These are phyloP conservation scores for Bombus consobrinus DNA, from an alignment of 1,140 invertebrate species.

Conservation along the genomic window DNA sequence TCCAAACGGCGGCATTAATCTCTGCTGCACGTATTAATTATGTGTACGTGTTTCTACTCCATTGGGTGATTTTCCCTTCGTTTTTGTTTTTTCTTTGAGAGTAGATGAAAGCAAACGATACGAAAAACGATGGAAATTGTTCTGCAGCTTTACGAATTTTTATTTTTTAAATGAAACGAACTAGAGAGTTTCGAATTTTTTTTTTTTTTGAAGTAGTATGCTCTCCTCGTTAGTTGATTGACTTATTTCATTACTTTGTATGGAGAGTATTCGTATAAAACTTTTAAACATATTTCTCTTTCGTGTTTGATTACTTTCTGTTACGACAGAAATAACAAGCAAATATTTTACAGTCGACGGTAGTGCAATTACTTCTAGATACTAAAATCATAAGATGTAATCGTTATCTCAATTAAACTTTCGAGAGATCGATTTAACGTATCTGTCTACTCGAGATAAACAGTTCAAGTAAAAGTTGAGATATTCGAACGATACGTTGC, in stretches of 20 bases:
- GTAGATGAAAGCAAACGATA: neutral
- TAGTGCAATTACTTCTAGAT: too few species aligned
- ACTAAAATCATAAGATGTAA: too few species aligned
- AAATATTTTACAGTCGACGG: too few species aligned
- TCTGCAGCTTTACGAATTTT: neutral
- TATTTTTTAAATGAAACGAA: neutral
- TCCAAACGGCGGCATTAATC: neutral
- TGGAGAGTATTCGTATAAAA: neutral
- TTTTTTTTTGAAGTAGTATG: neutral
- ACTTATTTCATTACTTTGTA: neutral
- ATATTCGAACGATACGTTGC: too few species aligned
- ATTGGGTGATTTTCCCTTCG: neutral
- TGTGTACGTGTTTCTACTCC: neutral
- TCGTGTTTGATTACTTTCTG: neutral
- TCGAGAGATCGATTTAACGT: too few species aligned
- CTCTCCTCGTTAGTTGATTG: neutral
- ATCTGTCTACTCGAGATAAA: too few species aligned
- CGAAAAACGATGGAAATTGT: neutral
- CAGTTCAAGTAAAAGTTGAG: too few species aligned
- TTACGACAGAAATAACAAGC: neutral
- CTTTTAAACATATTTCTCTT: neutral
- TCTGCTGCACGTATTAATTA: neutral
- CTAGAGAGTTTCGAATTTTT: too few species aligned
- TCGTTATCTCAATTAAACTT: too few species aligned
- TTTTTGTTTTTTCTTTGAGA: neutral